A percentile compares a stretch with the other conserved stretches of the same genome.
Evolutionary conservation across 2,888 invertebrate species (phyloP).

Genomic region (Epinotia brunnichana): DNA sequence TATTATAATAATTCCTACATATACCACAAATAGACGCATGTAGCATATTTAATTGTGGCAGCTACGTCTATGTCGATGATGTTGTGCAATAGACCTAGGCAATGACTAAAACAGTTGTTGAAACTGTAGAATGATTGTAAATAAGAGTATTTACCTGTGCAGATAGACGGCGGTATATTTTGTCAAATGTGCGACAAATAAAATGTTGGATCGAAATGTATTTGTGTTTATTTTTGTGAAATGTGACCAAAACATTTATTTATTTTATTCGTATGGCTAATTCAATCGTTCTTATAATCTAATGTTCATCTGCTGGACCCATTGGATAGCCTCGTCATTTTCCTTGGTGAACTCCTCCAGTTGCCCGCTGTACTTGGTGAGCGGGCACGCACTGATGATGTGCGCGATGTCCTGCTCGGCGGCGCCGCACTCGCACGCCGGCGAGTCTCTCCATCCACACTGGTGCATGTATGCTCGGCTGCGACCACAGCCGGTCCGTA

Average conservation of each 20-base stretch:
- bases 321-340: too few species aligned
- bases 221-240: constrained; percentile 30
- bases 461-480: too few species aligned
- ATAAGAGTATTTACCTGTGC: constrained; percentile 53
- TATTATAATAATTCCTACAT: neutral
- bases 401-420: too few species aligned
- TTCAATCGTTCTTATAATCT: too few species aligned
- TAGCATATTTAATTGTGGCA: constrained; percentile 3
- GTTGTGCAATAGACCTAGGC: constrained; percentile 2
- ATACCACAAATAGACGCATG: neutral
- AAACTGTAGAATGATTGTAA: constrained; percentile 50
- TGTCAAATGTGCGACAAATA: constrained; percentile 60
- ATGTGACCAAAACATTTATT: neutral
- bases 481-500: too few species aligned
- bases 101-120: constrained; percentile 17
- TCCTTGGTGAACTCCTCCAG: too few species aligned
- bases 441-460: too few species aligned
- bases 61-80: neutral
- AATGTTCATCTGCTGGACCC: too few species aligned
- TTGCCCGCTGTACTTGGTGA: too few species aligned
- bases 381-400: too few species aligned
- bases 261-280: too few species aligned
- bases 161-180: constrained; percentile 61
- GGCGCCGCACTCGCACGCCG: too few species aligned
- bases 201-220: constrained; percentile 57